Evolutionary conservation across 2,113 vertebrate species (phyloP), one percentile per base, ranked within the genome.

Genomic region (Rostratula benghalensis): DNA sequence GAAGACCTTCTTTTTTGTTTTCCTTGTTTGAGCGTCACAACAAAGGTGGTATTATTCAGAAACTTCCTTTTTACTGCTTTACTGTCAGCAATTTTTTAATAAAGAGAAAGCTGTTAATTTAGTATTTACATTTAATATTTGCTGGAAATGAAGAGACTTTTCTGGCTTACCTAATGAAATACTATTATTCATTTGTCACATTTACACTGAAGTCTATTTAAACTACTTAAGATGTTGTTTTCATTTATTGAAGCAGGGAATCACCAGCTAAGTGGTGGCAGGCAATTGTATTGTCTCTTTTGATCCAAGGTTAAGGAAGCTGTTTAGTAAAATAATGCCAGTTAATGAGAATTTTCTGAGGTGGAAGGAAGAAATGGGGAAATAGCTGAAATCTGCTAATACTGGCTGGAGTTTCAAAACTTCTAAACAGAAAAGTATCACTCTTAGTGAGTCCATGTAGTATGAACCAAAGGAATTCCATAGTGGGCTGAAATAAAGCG

Each of bases 371-470:
- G 60, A 57, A 83, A 22, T 45, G 4, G 27, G 51, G 30, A 31
- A 64, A 39, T 18, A 53, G 30, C 30, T 56, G 39, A 46, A 53
- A 15, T 12, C 27, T 68, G 35, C 33, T 50, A 6, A 10, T 45
- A 4, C 16, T 68, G 48, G 17, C 41, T 71, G 57, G 46, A 64
- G 57, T 27, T 50, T 8, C 18, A 18, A 7, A 54, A 10, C 18
- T 68, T 57, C 7, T 21, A 0, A 4, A 0, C 18, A 45, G 41
- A 10, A 2, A 27, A 61, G 20, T 5, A 3, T n/a, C 5, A 1
- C 27, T 35, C 17, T 10, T 9, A 4, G 24, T 35, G 64, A 60
- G 56, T 10, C 20, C 17, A 3, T 24, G 1, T 5, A 20, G n/a
- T 31, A 20, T 0, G 3, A 39, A 22, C 8, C 20, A 6, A 15